Evolutionary conservation across 2,888 invertebrate genomes (phyloP), one percentile per base, ranked within the genome.

Genomic region (Empis stercorea): DNA sequence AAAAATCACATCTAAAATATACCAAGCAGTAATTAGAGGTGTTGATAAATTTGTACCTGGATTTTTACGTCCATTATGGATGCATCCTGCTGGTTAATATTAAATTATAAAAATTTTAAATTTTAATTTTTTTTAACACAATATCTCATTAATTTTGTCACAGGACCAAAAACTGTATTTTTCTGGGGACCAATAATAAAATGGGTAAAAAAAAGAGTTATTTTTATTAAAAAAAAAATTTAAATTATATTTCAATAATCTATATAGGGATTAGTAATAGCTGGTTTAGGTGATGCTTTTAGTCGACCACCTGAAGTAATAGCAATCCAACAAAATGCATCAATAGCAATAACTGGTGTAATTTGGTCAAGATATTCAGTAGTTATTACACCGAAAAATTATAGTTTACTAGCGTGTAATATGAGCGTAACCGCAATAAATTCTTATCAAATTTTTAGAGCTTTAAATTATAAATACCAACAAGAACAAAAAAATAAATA

Each of bases 121-220:
- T n/a, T n/a, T 2, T 27, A 27, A 20, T 20, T 20, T 3, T 27
- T 9, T 7, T 27, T 4, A 6, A 6, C 23, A 7, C 23, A 27
- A 27, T 27, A 7, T 7, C 7, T 7, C 7, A 7, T 20, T 43
- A 45, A 32, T 49, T 43, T 46, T 74, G 41, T 68, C n/a, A n/a
- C n/a, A 94, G 97, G 97, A 65, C 97, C 97, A 11, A 95, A 96
- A 75, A 97, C 97, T 4, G 81, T 99, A 49, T 95, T 95, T 72
- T 96, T 99, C 73, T 99, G 97, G 97, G 94, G 96, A 32, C 97
- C 97, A 51, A 76, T 83, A 17, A 87, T 94, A 62, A 99, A 99
- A 83, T 99, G 97, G 97, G 95, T 94, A 77, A 79, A 78, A n/a
- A n/a, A n/a, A n/a, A 10, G n/a, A 34, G 4, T n/a, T 27, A 6